Evolutionary conservation across 2,797 vertebrate genomes (phyloP).

Genomic region (Sorex maritimensis): DNA sequence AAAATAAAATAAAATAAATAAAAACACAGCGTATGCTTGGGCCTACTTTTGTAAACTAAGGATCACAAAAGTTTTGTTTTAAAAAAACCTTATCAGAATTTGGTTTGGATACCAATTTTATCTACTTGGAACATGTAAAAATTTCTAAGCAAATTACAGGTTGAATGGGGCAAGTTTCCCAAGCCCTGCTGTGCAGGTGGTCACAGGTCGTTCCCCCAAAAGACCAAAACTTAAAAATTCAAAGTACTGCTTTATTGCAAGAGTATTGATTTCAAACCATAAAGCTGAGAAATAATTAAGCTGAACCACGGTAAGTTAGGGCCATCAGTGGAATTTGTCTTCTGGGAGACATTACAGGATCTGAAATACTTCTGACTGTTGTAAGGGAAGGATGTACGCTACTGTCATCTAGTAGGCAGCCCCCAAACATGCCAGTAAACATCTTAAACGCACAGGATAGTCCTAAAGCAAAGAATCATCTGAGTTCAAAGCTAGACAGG

Average conservation of each 20-base stretch:
- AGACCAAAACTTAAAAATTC: neutral
- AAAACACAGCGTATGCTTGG: neutral
- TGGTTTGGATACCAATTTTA: too few relatives aligned
- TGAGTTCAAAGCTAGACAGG: neutral
- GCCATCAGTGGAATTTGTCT: neutral
- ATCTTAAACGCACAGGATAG: neutral
- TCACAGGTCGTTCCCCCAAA: neutral
- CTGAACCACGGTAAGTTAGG: neutral
- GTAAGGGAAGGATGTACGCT: neutral
- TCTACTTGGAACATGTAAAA: too few relatives aligned
- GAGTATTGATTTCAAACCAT: neutral
- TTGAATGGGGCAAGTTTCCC: too few relatives aligned
- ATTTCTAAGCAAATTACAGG: too few relatives aligned
- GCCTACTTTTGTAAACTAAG: too few relatives aligned
- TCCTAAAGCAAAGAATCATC: neutral
- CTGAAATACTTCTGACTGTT: conserved; percentile 3
- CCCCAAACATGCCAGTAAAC: neutral
- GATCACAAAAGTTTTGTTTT: too few relatives aligned
- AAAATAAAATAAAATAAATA: too few relatives aligned
- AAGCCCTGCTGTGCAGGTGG: too few relatives aligned
- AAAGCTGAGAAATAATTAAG: neutral
- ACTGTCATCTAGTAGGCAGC: neutral
- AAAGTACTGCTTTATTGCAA: neutral
- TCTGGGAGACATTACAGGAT: neutral
- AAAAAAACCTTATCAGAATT: too few relatives aligned